phyloP scores from a whole-genome alignment of 37 sponge, comb jelly and placozoan genomes.

The Crambe crambe region DNA sequence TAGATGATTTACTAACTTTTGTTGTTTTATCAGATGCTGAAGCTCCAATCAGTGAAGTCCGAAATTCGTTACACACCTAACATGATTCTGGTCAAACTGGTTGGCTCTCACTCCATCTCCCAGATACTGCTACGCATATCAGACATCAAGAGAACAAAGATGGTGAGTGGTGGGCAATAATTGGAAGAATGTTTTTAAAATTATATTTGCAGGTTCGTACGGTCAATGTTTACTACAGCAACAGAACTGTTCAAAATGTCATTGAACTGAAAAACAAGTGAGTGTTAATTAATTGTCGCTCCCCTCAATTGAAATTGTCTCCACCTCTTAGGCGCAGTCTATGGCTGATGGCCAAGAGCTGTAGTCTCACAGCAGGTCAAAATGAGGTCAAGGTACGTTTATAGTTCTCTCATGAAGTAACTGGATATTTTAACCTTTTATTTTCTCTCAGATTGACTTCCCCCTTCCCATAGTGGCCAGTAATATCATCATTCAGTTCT shows the following conservation, averaged over 20 bases:
- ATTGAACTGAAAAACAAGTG: conserved; percentile 95
- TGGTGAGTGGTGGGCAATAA: conserved; percentile 62
- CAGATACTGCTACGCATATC: conserved; percentile 63
- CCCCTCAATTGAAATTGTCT: not conserved
- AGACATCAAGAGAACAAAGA: conserved; percentile 87
- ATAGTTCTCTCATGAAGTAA: not conserved
- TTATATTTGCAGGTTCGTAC: conserved; percentile 65
- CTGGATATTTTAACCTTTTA: not conserved
- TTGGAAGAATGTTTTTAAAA: not conserved
- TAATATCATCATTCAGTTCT: conserved; percentile 87
- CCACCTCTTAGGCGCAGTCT: conserved; percentile 35
- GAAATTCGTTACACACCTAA: conserved; percentile 83
- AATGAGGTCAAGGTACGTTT: conserved; percentile 79
- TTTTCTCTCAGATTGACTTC: conserved; percentile 68
- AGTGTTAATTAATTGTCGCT: too few relatives aligned
- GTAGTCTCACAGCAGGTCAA: conserved; percentile 73
- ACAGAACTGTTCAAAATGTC: conserved; percentile 79
- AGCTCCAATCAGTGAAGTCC: conserved; percentile 72
- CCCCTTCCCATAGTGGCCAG: conserved; percentile 87
- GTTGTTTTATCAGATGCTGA: conserved; percentile 33
- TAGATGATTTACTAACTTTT: too few relatives aligned
- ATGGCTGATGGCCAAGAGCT: conserved; percentile 78
- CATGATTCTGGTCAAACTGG: conserved; percentile 83
- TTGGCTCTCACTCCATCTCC: conserved; percentile 71
- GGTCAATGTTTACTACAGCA: conserved; percentile 88